Conservation (phyloP, 2,888 invertebrate species). For the Helobdella robusta region DNA sequence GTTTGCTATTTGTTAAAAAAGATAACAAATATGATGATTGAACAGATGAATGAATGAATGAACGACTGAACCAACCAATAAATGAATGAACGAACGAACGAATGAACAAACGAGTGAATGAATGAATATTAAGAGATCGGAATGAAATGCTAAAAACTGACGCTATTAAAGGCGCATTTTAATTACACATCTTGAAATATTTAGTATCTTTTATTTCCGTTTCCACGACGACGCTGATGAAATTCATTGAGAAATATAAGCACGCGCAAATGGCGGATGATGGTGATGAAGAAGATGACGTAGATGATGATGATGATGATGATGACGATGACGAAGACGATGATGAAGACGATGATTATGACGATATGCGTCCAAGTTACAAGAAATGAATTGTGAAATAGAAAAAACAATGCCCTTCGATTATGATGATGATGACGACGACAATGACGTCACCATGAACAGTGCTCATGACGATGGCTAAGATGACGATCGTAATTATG, state of each 20-base stretch:
- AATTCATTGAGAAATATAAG: too few relatives aligned
- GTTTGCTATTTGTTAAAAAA: too few relatives aligned
- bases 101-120: neutral
- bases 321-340: constrained; percentile 1
- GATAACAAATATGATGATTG: too few relatives aligned
- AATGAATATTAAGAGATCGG: neutral
- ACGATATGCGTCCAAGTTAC: too few relatives aligned
- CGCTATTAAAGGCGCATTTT: too few relatives aligned
- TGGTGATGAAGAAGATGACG: constrained; percentile 6
- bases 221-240: too few relatives aligned
- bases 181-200: too few relatives aligned
- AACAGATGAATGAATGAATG: neutral
- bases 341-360: constrained; percentile 7
- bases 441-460: constrained; percentile 1
- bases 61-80: neutral
- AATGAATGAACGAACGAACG: neutral
- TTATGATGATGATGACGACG: constrained; percentile 17
- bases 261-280: neutral
- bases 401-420: too few relatives aligned
- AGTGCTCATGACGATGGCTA: constrained; percentile 20
- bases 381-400: too few relatives aligned
- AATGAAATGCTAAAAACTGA: too few relatives aligned
- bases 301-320: constrained; percentile 5
- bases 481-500: constrained; percentile 22
- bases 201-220: too few relatives aligned